Evolutionary conservation across 2,888 invertebrate genomes (phyloP), one percentile per base, ranked within the genome.

Genomic region (Parochlus steinenii): DNA sequence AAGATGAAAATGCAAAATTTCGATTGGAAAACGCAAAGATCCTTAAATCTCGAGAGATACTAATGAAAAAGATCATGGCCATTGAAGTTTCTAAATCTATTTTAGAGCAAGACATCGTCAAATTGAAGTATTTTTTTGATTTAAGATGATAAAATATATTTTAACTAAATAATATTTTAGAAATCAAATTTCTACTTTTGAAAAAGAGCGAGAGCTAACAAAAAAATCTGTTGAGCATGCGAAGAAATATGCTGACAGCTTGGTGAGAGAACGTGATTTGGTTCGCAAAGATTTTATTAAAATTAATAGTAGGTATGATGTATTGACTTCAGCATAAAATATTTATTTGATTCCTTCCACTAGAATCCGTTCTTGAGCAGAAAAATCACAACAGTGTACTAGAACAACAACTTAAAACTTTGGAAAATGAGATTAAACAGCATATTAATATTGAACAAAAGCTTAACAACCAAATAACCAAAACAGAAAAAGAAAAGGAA

Each of bases 1-100:
- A 59, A 35, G 57, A 58, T 37, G 59, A 58, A 42, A 46, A 52
- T 5, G 47, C 52, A 5, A 58, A 55, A 42, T 42, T 51, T 26
- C 51, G 48, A 10, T 49, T 52, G 33, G 59, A 58, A 6, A 53
- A 52, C 27, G 44, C 47, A 1, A 53, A 52, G 30, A 33, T 55
- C 26, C 46, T 50, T 33, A 60, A 56, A 41, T 45, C 50, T 0
- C 50, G 53, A 29, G 59, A 60, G 30, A 49, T 42, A 1, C 45
- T 52, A 3, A 49, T 54, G 1, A 48, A 56, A 10, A 57, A 56
- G 36, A 50, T 56, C 25, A 48, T 51, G 2, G 42, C 43, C 0
- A 31, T 53, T 1, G 51, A 57, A 31, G 48, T 51, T 26, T 37
- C 49, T 6, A 54, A 52, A 31, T 46, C 47, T 10, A 45, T 46